Conservation (phyloP, 2,888 invertebrate species). For the Isoperla grammatica region DNA sequence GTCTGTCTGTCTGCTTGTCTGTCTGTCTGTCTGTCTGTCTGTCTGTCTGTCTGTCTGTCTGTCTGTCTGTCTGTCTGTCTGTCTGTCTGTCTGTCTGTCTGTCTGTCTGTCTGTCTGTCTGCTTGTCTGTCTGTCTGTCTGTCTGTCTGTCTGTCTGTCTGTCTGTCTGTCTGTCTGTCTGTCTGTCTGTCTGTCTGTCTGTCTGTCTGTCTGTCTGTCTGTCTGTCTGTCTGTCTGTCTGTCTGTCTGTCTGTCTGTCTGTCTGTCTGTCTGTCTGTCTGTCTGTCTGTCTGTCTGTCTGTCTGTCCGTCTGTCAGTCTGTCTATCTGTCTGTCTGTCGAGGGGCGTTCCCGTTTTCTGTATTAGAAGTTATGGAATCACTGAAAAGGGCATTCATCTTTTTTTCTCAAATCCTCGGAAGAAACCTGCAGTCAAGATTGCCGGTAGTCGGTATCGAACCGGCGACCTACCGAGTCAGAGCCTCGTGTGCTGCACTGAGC, state of each 20-base stretch:
- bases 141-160: not conserved
- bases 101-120: too few relatives aligned
- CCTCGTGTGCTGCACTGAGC: too few relatives aligned
- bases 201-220: not conserved
- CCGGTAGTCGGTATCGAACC: too few relatives aligned
- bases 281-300: not conserved
- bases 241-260: not conserved
- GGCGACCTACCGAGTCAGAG: too few relatives aligned
- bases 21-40: not conserved
- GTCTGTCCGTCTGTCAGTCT: too few relatives aligned
- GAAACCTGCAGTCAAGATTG: too few relatives aligned
- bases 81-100: not conserved
- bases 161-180: not conserved
- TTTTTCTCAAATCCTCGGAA: too few relatives aligned
- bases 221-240: not conserved
- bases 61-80: not conserved
- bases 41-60: not conserved
- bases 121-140: too few relatives aligned
- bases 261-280: not conserved
- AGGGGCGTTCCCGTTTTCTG: not conserved
- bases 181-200: not conserved
- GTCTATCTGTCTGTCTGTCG: too few relatives aligned
- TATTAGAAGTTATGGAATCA: too few relatives aligned
- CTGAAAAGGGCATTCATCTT: too few relatives aligned
- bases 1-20: not conserved